Percentiles rank a stretch among this genome's conserved stretches.
These are phyloP conservation scores for Semibalanus balanoides DNA, from an alignment of 1,140 invertebrate genomes.

Conservation along the genomic window DNA sequence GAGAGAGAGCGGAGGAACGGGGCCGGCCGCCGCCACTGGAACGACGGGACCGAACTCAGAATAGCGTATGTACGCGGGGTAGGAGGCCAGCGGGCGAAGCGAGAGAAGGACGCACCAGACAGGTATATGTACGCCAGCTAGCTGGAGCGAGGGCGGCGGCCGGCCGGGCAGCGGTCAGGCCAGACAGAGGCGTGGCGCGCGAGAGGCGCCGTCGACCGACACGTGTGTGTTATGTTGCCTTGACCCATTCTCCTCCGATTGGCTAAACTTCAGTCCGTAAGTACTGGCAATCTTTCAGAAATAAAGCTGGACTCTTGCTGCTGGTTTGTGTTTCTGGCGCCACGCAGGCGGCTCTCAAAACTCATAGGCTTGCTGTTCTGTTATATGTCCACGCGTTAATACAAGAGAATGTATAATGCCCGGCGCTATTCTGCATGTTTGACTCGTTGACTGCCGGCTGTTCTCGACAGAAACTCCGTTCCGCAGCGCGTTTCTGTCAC, in stretches of 20 bases:
- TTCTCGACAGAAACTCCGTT: too few relatives aligned
- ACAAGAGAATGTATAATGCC: too few relatives aligned
- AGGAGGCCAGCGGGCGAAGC: not conserved
- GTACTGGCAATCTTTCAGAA: not conserved
- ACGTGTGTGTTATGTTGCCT: not conserved
- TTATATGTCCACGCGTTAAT: too few relatives aligned
- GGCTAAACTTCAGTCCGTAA: not conserved
- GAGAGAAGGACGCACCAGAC: not conserved
- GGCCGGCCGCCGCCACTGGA: too few relatives aligned
- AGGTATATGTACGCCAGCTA: not conserved
- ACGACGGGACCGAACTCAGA: not conserved
- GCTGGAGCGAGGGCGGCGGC: not conserved
- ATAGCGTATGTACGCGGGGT: not conserved
- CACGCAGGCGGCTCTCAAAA: too few relatives aligned
- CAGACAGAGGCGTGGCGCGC: too few relatives aligned
- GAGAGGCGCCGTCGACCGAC: too few relatives aligned
- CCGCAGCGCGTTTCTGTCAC: too few relatives aligned
- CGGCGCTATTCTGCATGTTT: too few relatives aligned
- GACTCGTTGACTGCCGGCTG: too few relatives aligned
- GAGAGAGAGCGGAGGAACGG: not conserved
- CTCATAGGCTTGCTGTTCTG: too few relatives aligned
- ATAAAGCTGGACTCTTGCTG: not conserved
- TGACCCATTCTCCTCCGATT: conserved; percentile 1
- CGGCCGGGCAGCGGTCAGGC: too few relatives aligned
- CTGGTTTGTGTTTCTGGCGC: not conserved